These are phyloP conservation scores for Myanophis thanlyinensis DNA, from an alignment of 2,113 vertebrate genomes.

Conservation along the genomic window DNA sequence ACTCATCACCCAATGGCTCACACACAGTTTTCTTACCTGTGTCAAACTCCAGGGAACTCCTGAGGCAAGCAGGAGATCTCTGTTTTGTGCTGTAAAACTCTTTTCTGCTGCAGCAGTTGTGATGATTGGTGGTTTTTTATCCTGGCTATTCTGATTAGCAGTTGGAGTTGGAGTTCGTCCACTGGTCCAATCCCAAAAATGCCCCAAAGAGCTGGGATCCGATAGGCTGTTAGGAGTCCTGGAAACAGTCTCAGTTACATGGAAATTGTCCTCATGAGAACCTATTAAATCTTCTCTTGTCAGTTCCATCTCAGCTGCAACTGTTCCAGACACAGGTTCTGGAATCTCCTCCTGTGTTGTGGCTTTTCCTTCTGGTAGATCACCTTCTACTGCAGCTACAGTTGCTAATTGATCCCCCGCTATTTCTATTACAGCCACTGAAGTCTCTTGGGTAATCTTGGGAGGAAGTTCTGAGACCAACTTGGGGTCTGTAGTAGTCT, in stretches of 20 bases:
- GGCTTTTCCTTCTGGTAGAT: slow-evolving; percentile 26
- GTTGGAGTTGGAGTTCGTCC: slow-evolving; percentile 18
- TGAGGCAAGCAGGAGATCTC: slow-evolving; percentile 54
- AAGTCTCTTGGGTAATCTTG: slow-evolving; percentile 29
- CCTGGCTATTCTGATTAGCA: slow-evolving; percentile 34
- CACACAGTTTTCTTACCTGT: slow-evolving; percentile 63
- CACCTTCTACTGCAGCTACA: background rate
- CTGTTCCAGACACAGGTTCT: background rate
- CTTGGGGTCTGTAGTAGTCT: slow-evolving; percentile 26
- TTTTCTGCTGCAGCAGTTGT: slow-evolving; percentile 36
- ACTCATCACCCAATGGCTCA: background rate
- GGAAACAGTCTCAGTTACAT: slow-evolving; percentile 1
- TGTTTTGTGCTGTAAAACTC: slow-evolving; percentile 43
- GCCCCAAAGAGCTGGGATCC: background rate
- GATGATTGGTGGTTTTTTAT: slow-evolving; percentile 27
- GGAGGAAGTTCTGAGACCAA: slow-evolving; percentile 36
- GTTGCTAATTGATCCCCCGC: slow-evolving; percentile 35
- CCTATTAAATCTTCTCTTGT: background rate
- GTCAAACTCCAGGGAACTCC: slow-evolving; percentile 68
- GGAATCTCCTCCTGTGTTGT: slow-evolving; percentile 28
- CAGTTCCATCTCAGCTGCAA: slow-evolving; percentile 32
- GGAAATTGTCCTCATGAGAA: slow-evolving; percentile 26
- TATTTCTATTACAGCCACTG: slow-evolving; percentile 3
- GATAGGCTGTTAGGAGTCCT: slow-evolving; percentile 24
- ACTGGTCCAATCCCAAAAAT: slow-evolving; percentile 38